phyloP scores from a whole-genome alignment of 2,797 vertebrate species.

The Lacerta viridis region DNA sequence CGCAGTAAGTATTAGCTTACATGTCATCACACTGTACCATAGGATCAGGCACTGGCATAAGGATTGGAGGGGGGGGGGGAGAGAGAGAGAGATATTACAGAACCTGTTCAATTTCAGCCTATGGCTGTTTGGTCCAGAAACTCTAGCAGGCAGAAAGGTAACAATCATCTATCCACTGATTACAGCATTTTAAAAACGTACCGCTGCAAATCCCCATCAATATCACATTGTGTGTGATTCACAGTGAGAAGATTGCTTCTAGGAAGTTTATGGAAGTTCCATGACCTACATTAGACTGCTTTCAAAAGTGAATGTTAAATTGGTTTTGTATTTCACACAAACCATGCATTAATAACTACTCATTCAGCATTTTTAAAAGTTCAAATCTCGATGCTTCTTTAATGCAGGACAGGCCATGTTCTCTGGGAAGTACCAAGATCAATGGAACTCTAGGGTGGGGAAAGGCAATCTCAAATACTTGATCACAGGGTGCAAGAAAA shows the following conservation, averaged over 20 bases:
- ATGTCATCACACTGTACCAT: too few species aligned
- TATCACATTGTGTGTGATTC: neutral
- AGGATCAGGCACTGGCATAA: too few species aligned
- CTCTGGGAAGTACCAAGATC: neutral
- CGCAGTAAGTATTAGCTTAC: neutral
- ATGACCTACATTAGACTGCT: neutral
- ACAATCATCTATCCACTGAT: constrained; percentile 9
- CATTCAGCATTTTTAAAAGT: neutral
- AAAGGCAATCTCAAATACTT: neutral
- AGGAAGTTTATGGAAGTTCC: neutral
- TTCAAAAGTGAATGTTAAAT: neutral
- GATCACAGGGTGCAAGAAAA: neutral
- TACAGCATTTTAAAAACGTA: neutral
- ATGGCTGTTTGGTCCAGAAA: neutral
- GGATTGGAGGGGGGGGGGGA: too few species aligned
- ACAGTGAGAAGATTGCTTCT: neutral
- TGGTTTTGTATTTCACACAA: neutral
- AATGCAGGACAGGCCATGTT: neutral
- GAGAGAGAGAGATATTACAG: neutral
- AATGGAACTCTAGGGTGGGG: neutral
- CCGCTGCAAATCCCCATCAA: neutral
- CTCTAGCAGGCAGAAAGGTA: neutral
- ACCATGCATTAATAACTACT: neutral
- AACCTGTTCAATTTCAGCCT: neutral
- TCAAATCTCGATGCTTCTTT: neutral